Conservation (phyloP, 2,113 vertebrate genomes). For the Alectura lathami region DNA sequence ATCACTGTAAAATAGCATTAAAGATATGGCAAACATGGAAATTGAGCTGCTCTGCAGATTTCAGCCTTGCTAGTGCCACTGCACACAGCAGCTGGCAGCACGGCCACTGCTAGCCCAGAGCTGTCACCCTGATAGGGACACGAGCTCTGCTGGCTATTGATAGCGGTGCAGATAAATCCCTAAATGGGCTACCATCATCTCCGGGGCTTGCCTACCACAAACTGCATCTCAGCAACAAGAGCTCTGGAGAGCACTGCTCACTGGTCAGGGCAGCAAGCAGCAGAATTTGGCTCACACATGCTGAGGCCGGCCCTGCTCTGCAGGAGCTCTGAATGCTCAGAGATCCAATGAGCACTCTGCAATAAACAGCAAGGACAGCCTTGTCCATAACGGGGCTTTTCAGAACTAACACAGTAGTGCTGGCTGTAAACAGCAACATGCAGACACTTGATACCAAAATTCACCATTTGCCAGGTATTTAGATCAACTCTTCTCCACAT, state of each 20-base stretch:
- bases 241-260: neutral
- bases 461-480: neutral
- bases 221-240: accelerated
- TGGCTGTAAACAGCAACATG: neutral
- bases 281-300: neutral
- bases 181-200: neutral
- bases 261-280: neutral
- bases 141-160: accelerated
- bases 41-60: neutral
- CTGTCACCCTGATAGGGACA: no score
- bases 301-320: neutral
- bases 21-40: neutral
- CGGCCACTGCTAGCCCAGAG: neutral
- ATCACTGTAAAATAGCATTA: neutral
- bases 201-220: accelerated
- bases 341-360: neutral
- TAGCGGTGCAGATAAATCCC: neutral
- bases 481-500: neutral
- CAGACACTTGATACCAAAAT: neutral
- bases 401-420: neutral
- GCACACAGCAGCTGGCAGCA: neutral
- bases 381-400: accelerated
- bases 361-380: neutral
- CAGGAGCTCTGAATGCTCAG: neutral
- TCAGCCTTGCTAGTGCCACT: neutral